Conservation (phyloP, 2,888 invertebrate species). For the Desoria tigrina region DNA sequence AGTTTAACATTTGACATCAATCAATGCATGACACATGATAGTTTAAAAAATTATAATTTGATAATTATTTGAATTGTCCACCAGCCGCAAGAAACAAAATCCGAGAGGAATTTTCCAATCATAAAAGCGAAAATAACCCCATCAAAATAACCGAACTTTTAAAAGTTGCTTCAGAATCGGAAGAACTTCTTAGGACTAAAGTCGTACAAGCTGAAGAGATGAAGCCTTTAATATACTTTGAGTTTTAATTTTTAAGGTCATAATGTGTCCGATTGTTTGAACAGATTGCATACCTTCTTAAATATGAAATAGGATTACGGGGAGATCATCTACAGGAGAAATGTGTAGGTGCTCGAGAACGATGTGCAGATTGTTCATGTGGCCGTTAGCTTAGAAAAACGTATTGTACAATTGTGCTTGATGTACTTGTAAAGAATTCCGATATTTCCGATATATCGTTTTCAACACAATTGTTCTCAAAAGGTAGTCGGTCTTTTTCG, state of each 20-base stretch:
- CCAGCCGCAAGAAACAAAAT: conserved; percentile 70
- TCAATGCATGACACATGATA: no score
- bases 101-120: conserved; percentile 72
- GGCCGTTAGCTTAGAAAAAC: no score
- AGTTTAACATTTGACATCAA: no score
- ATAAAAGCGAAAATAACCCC: conserved; percentile 65
- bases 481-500: no score
- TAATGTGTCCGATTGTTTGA: conserved; percentile 8
- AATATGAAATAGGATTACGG: conserved; percentile 39
- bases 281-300: not conserved
- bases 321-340: conserved; percentile 43
- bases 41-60: no score
- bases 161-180: conserved; percentile 46
- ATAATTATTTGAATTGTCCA: no score
- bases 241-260: conserved; percentile 16
- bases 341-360: conserved; percentile 43
- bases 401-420: no score
- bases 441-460: no score
- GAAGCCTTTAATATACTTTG: conserved; percentile 44
- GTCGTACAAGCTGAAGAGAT: conserved; percentile 47
- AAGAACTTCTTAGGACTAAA: conserved; percentile 45
- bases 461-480: no score
- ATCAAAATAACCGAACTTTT: conserved; percentile 61
- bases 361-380: conserved; percentile 51
- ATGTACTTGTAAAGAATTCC: no score